Percentiles rank a stretch among this genome's conserved stretches.
Conservation (phyloP, 2,113 vertebrate genomes). For the Sakesphorus luctuosus region DNA sequence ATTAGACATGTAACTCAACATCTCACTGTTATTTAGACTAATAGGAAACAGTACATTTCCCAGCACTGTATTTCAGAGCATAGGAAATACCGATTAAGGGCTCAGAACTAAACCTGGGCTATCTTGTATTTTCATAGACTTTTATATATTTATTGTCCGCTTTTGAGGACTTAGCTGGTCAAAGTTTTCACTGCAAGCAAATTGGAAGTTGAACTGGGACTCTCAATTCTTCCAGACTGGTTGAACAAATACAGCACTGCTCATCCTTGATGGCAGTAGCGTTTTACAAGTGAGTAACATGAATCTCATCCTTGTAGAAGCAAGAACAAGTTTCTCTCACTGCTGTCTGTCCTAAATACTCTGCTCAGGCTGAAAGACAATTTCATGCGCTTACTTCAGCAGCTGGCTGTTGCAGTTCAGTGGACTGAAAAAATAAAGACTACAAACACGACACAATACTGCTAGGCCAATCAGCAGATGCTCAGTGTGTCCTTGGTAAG, state of each 20-base stretch:
- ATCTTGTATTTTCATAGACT: neutral
- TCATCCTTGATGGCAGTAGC: neutral
- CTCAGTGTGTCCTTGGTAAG: neutral
- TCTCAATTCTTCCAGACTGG: neutral
- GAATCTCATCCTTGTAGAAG: neutral
- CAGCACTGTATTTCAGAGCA: neutral
- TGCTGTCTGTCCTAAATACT: neutral
- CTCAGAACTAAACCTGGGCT: neutral
- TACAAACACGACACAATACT: neutral
- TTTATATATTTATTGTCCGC: neutral
- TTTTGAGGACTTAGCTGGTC: neutral
- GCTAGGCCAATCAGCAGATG: neutral
- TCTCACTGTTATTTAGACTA: neutral
- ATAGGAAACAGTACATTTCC: neutral
- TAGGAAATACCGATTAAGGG: neutral
- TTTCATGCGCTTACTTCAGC: neutral
- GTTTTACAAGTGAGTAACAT: neutral
- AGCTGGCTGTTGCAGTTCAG: constrained; percentile 12
- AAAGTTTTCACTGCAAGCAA: neutral
- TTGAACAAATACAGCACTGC: neutral
- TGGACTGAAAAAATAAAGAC: neutral
- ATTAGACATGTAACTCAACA: neutral
- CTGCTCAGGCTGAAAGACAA: neutral
- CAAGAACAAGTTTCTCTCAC: neutral
- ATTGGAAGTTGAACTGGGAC: neutral